Evolutionary conservation across 2,797 vertebrate species (phyloP), one percentile per base, ranked within the genome.

Genomic region (Aythya fuligula): DNA sequence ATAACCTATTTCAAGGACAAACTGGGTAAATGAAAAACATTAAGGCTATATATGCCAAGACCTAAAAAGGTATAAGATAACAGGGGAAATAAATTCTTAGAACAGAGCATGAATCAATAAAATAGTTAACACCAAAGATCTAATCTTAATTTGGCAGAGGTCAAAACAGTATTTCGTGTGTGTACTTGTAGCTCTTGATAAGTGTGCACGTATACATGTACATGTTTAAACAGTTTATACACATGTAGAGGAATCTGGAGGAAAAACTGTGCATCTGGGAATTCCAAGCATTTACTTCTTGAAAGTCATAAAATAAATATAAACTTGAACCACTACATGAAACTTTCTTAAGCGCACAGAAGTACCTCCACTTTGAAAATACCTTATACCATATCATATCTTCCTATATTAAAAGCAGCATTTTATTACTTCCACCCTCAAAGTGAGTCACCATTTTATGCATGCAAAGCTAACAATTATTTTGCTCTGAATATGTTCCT

Each of bases 391-490:
- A 47, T 60, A 88, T 57, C 87, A 54, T 32, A 61, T 53, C 47
- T 76, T 90, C 58, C 73, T 43, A 67, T 86, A 73, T 92, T 34
- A 76, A 88, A 96, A 92, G 75, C 56, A 90, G 47, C n/a, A 60
- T 79, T 96, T 95, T 74, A 82, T 85, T 84, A 90, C 74, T 91
- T 88, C 94, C 94, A 96, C 56, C 82, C 93, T 93, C 91, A 62
- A 91, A 93, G 53, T 94, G 91, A 97, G 77, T 96, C 95, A 96
- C 49, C 0, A 0, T 13, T 74, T 57, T 76, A 86, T 70, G 73
- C 62, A 78, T 45, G 80, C 71, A 93, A 91, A 94, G 57, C 76
- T 83, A 95, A 90, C 92, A 95, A 95, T 89, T 93, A 93, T 85
- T 92, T 86, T 30, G 56, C 66, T 84, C 79, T 90, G 87, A 93